phyloP scores from a whole-genome alignment of 2,797 vertebrate species.

The Melanogrammus aeglefinus region DNA sequence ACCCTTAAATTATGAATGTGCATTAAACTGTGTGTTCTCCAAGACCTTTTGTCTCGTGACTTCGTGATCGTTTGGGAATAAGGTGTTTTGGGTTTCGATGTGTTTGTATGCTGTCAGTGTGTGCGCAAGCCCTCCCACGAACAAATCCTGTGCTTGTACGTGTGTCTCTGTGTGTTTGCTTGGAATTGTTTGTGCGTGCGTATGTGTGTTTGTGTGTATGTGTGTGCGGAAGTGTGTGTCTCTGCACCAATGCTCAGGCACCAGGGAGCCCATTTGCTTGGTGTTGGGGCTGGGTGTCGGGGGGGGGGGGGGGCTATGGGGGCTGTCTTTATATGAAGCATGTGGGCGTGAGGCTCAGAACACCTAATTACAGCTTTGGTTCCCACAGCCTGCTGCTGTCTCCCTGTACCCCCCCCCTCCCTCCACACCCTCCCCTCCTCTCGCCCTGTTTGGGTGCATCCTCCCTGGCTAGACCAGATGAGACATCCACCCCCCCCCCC shows the following conservation, averaged over 20 bases:
- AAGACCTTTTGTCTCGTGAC: neutral
- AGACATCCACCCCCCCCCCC: conserved; percentile 29
- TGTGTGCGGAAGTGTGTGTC: conserved; percentile 16
- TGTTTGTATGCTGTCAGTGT: neutral
- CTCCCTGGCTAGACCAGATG: conserved; percentile 53
- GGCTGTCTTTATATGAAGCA: conserved; percentile 48
- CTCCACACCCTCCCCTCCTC: too few relatives aligned
- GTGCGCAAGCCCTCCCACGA: neutral
- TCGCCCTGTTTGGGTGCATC: conserved; percentile 67
- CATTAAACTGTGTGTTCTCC: neutral
- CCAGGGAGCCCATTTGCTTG: conserved; percentile 48
- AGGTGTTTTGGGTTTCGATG: neutral
- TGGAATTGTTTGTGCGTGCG: neutral
- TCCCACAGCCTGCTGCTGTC: conserved; percentile 48
- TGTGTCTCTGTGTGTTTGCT: neutral
- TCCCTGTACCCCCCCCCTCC: conserved; percentile 50
- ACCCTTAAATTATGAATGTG: neutral
- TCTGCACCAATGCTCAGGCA: conserved; percentile 33
- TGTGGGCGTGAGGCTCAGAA: conserved; percentile 65
- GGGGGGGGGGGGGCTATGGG: neutral
- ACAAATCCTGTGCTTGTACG: neutral
- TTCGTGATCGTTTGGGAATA: neutral
- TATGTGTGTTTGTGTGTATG: neutral
- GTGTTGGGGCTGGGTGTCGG: conserved; percentile 30
- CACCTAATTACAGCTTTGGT: conserved; percentile 66